These are phyloP conservation scores for Trachemys scripta DNA, from an alignment of 2,113 vertebrate species.

Conservation along the genomic window DNA sequence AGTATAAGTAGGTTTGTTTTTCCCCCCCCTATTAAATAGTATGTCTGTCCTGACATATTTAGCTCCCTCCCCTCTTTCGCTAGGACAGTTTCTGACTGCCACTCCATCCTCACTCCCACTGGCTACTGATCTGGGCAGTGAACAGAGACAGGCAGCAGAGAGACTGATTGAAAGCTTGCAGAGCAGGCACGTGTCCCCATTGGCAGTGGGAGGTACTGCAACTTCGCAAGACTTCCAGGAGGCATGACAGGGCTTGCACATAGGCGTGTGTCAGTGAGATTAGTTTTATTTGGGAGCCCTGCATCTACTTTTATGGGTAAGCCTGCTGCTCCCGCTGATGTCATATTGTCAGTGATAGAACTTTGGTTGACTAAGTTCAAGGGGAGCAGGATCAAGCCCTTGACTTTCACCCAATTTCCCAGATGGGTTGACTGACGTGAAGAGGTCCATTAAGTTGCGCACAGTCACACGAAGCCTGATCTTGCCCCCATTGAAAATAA, in stretches of 20 bases:
- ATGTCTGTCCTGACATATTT: neutral
- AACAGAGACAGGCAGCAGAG: neutral
- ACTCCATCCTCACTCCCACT: neutral
- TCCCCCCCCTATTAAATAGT: neutral
- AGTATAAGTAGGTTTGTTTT: neutral
- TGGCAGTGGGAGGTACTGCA: neutral
- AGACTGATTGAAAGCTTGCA: neutral
- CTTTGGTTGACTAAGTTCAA: neutral
- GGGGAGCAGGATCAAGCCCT: neutral
- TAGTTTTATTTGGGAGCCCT: neutral
- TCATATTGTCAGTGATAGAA: neutral
- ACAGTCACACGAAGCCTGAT: neutral
- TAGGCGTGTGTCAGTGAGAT: neutral
- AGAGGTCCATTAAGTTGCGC: neutral
- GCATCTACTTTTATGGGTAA: neutral
- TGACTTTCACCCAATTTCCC: neutral
- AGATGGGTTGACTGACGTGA: neutral
- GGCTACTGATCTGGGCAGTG: neutral
- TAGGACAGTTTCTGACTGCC: neutral
- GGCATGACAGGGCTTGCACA: neutral
- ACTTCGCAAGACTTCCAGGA: neutral
- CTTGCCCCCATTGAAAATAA: neutral
- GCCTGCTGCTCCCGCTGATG: neutral
- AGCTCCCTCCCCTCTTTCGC: neutral
- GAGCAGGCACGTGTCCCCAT: neutral